Base-by-base conservation (phyloP, 2,113 vertebrate species). In the Pollimyrus isidori region DNA sequence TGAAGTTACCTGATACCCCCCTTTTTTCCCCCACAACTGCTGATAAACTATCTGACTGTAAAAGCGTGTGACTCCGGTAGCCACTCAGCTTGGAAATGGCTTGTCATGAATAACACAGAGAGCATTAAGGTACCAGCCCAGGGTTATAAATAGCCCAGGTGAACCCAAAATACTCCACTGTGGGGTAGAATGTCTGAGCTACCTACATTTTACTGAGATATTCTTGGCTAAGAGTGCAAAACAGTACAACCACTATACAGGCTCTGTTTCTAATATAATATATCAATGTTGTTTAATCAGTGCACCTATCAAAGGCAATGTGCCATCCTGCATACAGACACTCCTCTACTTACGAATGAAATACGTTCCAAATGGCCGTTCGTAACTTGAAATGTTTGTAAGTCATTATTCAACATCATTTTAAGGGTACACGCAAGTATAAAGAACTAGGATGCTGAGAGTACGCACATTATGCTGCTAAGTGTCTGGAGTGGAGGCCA, bases 51-150 rank as follows among this genome's bases (percentile, higher is more conserved):
- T 15, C 46, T 4, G 2, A 52, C 26, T 53, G n/a, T 87, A 53
- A 84, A 84, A 84, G 42, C 10, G 10, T 56, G 56, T 65, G 19
- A 39, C 53, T 45, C n/a, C 30, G 46, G 7, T 26, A 49, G 48
- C 26, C 39, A 53, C 84, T 87, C 89, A 52, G 26, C 49, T 84
- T 15, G 52, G 80, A 89, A 52, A 86, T 90, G 93, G 73, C 52
- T 35, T 49, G 39, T 65, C 62, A 90, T 95, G 62, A 95, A 95
- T 96, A 93, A 95, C 93, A 92, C 87, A 30, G 21, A 76, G 82
- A 92, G 92, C 87, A 89, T 82, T 87, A 89, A 91, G 92, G 80
- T 93, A 91, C 89, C 49, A 19, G 76, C 92, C 90, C 89, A 88
- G 86, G 39, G 53, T 91, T 94, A 94, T 94, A 93, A 95, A 95